Base-by-base conservation (phyloP, 2,888 invertebrate species). In the Sminthurides aquaticus region DNA sequence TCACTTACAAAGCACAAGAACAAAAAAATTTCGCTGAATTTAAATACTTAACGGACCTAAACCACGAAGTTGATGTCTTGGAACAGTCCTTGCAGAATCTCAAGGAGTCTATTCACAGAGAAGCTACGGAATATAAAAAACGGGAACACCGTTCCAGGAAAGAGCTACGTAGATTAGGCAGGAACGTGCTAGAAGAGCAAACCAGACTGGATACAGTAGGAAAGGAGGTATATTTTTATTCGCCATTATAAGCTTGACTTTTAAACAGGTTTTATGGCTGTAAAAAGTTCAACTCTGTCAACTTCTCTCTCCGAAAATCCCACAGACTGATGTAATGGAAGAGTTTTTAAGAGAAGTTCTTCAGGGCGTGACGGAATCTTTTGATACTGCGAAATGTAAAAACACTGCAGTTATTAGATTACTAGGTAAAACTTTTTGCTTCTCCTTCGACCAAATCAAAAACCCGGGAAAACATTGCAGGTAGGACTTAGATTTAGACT, bases 1-100 rank as follows among this genome's bases (percentile, higher is more conserved):
- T 27, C 2, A 48, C 62, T 11, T 62, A 62, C 29, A 24, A 61
- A n/a, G 20, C 55, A 54, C 65, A 58, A 15, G 62, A 64, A 25
- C 62, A 67, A 43, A 57, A 49, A 22, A 65, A 62, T 34, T 65
- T 67, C 52, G 57, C 67, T 1, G 48, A 57, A 18, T 57, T 64
- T 29, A 60, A 61, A 24, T 57, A 58, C 34, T 52, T 67, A 15
- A 62, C 57, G 52, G 62, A 64, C 48, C 29, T 62, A 18, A 62
- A 67, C 29, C 29, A 67, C 22, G 67, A 67, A 48, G 60, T 67
- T 18, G 57, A 49, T 55, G 62, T 56, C 11, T 57, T 62, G 25
- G 57, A 57, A 59, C 22, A 20, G 8, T 54, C 54, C 15, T 57
- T 62, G 8, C 8, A 56, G 3, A 55, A 62, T 29, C 49, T 62